Percentiles rank a stretch among this genome's conserved stretches.
Conservation (phyloP, 2,113 vertebrate genomes). For the Nyctereutes procyonoides region DNA sequence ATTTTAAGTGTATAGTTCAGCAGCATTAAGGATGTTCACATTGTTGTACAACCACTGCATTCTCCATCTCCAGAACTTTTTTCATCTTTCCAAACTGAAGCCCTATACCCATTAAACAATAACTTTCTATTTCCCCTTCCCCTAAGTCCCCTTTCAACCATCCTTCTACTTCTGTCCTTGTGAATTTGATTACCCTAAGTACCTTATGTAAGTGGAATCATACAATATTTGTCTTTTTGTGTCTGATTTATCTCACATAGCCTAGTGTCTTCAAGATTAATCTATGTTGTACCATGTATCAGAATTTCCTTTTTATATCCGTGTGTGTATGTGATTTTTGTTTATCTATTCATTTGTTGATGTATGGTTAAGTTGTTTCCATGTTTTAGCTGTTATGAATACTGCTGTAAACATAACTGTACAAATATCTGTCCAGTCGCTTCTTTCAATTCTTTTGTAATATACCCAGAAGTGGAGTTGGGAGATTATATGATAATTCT, state of each 20-base stretch:
- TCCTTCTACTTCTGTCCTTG: neutral
- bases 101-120: neutral
- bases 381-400: neutral
- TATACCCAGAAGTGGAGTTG: neutral
- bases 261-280: neutral
- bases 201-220: neutral
- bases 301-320: neutral
- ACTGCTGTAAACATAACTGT: neutral
- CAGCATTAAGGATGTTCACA: no score
- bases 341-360: neutral
- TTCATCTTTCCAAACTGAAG: neutral
- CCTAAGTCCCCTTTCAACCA: neutral
- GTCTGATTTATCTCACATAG: neutral
- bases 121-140: neutral
- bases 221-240: neutral
- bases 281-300: neutral
- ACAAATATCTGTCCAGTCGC: neutral
- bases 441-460: neutral
- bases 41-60: no score
- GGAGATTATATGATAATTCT: neutral
- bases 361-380: neutral
- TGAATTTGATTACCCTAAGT: neutral
- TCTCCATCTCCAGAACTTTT: no score
- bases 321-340: neutral
- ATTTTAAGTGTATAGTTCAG: no score